Conservation (phyloP, 2,797 vertebrate genomes). For the Propithecus deckenii region DNA sequence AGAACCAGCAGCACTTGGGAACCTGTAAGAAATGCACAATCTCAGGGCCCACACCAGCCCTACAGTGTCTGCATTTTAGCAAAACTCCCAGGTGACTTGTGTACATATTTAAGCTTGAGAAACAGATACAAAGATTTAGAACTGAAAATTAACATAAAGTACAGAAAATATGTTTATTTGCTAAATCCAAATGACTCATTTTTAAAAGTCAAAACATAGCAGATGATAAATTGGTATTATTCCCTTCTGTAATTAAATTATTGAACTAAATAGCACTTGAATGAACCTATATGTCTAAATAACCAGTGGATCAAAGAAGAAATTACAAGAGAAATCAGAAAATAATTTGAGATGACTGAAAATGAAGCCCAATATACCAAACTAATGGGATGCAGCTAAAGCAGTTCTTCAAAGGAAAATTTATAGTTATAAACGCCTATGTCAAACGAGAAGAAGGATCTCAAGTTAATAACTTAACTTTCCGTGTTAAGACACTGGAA, state of each 20-base stretch:
- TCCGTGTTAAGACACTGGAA: not conserved
- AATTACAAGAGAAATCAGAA: conserved; percentile 14
- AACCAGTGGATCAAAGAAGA: not conserved
- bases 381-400: not conserved
- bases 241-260: not conserved
- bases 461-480: not conserved
- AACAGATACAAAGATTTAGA: not conserved
- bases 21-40: not conserved
- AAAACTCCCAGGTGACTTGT: not conserved
- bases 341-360: not conserved
- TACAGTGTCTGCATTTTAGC: not conserved
- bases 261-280: not conserved
- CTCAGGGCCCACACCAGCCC: not conserved
- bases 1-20: not conserved
- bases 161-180: not conserved
- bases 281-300: not conserved
- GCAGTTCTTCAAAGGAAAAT: not conserved
- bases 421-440: not conserved
- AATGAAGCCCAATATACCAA: not conserved
- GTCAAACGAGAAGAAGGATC: not conserved
- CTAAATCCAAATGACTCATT: not conserved
- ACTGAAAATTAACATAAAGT: not conserved
- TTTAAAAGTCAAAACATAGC: not conserved
- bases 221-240: not conserved
- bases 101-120: not conserved